A percentile compares a stretch with the other conserved stretches of the same genome.
phyloP scores from a whole-genome alignment of 1,140 invertebrate species.

The Melitaea cinxia region DNA sequence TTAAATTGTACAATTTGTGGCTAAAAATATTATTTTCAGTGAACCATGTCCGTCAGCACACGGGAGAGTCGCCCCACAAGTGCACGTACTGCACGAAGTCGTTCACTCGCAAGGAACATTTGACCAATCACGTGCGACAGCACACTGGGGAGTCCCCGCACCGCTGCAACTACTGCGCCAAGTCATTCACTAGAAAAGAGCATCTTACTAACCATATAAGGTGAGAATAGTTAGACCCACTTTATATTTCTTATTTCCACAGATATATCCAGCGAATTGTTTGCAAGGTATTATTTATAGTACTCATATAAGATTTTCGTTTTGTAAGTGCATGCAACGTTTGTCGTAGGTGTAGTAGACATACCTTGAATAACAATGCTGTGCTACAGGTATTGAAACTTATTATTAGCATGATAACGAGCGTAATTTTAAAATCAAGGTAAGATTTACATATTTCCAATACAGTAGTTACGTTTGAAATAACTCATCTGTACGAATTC shows the following conservation, averaged over 20 bases:
- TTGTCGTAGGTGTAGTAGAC: background rate
- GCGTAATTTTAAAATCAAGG: conserved; percentile 8
- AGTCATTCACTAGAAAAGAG: conserved; percentile 90
- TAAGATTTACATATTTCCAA: background rate
- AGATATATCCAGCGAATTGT: no score
- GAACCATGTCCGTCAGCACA: conserved; percentile 92
- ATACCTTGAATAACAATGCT: conserved; percentile 45
- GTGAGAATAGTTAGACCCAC: conserved; percentile 40
- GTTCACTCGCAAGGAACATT: conserved; percentile 89
- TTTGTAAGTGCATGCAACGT: background rate
- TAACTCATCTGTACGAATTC: conserved; percentile 6
- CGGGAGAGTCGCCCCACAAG: conserved; percentile 90
- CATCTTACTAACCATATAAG: conserved; percentile 72
- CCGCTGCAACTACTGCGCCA: conserved; percentile 90
- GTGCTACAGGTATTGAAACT: conserved; percentile 49
- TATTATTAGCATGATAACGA: conserved; percentile 14
- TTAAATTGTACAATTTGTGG: background rate
- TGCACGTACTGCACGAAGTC: conserved; percentile 92
- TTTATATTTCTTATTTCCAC: no score
- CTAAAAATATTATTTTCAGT: conserved; percentile 56
- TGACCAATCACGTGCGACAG: conserved; percentile 85
- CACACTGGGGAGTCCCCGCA: conserved; percentile 92
- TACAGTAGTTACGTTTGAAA: background rate
- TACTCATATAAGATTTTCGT: no score
- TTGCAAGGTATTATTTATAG: no score